Conservation (phyloP, 2,888 invertebrate genomes). For the Merodon equestris region DNA sequence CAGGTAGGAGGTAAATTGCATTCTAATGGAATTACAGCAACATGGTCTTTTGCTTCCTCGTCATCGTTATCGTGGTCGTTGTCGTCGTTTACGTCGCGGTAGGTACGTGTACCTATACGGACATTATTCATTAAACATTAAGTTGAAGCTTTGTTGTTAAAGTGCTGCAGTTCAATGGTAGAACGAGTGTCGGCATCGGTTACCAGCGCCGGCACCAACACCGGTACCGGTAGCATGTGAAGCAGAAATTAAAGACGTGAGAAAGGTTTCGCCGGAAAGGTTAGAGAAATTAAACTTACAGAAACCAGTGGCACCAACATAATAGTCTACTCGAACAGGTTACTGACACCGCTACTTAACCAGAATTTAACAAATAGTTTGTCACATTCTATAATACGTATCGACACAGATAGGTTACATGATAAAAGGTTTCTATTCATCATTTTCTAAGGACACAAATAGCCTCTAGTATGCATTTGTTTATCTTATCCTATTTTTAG, state of each 20-base stretch:
- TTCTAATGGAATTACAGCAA: conserved; percentile 61
- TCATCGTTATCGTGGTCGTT: background rate
- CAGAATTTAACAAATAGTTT: conserved; percentile 16
- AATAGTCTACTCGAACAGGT: conserved; percentile 10
- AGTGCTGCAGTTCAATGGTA: no score
- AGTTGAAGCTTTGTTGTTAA: conserved; percentile 39
- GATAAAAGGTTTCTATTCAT: no score
- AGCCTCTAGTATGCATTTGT: no score
- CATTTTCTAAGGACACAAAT: no score
- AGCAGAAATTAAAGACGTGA: conserved; percentile 56
- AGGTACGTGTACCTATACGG: conserved; percentile 25
- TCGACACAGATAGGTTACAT: no score
- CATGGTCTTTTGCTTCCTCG: conserved; percentile 60
- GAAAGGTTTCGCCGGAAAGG: conserved; percentile 58
- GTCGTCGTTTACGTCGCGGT: conserved; percentile 2
- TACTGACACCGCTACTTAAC: conserved; percentile 28
- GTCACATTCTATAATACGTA: no score
- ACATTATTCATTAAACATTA: conserved; percentile 44
- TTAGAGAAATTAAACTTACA: conserved; percentile 48
- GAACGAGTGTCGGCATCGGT: no score
- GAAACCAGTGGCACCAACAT: background rate
- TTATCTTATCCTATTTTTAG: no score
- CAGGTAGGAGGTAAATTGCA: conserved; percentile 51
- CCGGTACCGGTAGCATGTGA: conserved; percentile 32
- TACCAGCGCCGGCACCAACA: background rate